Conservation (phyloP, 2,888 invertebrate species). For the Aspidiotus rigidus region DNA sequence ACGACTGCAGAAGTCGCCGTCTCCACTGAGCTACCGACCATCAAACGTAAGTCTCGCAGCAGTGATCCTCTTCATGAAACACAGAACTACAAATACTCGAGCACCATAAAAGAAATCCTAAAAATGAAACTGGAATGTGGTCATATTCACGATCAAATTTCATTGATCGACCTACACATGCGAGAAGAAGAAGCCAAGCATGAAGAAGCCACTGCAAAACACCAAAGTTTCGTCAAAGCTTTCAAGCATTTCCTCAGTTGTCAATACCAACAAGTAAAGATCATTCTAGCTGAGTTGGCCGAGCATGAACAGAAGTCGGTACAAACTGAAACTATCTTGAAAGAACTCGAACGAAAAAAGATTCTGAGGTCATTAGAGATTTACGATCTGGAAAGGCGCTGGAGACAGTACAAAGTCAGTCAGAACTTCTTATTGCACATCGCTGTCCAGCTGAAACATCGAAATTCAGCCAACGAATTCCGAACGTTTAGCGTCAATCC, state of each 20-base stretch:
- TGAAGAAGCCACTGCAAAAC: background rate
- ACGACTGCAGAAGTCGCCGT: constrained; percentile 3
- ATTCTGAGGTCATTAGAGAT: constrained; percentile 15
- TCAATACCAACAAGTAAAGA: constrained; percentile 15
- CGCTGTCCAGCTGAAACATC: background rate
- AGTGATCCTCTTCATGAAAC: constrained; percentile 7
- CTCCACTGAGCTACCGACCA: constrained; percentile 14
- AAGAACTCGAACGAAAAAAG: background rate
- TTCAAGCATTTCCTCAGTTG: constrained; percentile 17
- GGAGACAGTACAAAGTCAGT: constrained; percentile 18
- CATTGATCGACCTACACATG: constrained; percentile 16
- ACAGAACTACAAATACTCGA: background rate
- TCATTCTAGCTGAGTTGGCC: constrained; percentile 2
- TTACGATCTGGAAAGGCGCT: constrained; percentile 14
- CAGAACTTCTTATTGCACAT: constrained; percentile 14
- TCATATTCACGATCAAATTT: constrained; percentile 20
- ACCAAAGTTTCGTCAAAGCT: constrained; percentile 12
- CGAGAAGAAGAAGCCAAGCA: constrained; percentile 8
- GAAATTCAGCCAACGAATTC: background rate
- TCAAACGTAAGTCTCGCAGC: constrained; percentile 1
- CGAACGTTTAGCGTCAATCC: background rate
- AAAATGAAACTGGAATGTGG: constrained; percentile 14
- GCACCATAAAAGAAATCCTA: constrained; percentile 13
- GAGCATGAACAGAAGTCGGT: constrained; percentile 6
- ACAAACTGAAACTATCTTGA: background rate